phyloP scores from a whole-genome alignment of 2,888 invertebrate genomes.

The Brachynemurus nebulosus region DNA sequence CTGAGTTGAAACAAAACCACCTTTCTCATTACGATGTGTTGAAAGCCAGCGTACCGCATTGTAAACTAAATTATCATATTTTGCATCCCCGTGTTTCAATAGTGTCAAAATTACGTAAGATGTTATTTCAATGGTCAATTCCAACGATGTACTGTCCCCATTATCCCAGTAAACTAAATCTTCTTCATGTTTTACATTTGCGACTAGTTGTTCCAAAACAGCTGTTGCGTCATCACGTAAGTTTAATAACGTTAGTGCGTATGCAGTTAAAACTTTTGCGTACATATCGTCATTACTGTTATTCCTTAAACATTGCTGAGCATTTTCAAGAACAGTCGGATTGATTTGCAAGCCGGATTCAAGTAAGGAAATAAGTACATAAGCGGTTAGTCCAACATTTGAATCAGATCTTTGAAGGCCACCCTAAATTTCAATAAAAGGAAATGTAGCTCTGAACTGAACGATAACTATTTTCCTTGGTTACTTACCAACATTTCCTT shows the following conservation, averaged over 20 bases:
- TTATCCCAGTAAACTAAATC: constrained; percentile 40
- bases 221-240: constrained; percentile 31
- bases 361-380: constrained; percentile 49
- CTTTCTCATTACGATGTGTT: constrained; percentile 47
- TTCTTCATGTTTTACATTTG: constrained; percentile 30
- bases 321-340: constrained; percentile 37
- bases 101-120: constrained; percentile 50
- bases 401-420: background rate
- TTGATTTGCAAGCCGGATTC: constrained; percentile 40
- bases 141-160: constrained; percentile 28
- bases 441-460: background rate
- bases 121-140: constrained; percentile 53
- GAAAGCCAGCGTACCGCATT: constrained; percentile 60
- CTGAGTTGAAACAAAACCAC: constrained; percentile 66
- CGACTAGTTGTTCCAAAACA: constrained; percentile 30
- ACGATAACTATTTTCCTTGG: background rate
- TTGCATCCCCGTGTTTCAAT: constrained; percentile 33
- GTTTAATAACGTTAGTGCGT: constrained; percentile 35
- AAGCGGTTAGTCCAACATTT: constrained; percentile 48
- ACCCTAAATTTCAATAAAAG: no score
- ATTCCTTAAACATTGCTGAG: constrained; percentile 44
- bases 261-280: constrained; percentile 36
- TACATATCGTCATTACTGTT: constrained; percentile 33
- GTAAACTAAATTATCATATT: constrained; percentile 38
- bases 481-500: constrained; percentile 35